Evolutionary conservation across 2,888 invertebrate genomes (phyloP).

Genomic region (Ephialtes manifestator): DNA sequence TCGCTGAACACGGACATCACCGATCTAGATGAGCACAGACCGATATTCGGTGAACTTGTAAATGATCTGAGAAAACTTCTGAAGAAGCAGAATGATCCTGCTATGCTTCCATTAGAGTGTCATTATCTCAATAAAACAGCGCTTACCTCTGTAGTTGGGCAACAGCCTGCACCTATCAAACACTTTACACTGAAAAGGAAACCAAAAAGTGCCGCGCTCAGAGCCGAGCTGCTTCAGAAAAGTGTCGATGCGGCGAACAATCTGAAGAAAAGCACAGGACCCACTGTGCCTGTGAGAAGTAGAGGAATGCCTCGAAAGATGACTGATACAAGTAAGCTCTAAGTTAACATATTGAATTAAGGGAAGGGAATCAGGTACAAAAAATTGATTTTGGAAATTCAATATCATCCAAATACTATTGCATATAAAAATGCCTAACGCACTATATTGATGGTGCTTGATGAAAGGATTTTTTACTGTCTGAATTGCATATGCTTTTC

Average conservation of each 20-base stretch:
- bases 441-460: no score
- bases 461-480: no score
- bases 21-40: slow-evolving; percentile 95
- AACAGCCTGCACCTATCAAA: slow-evolving; percentile 94
- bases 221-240: slow-evolving; percentile 96
- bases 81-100: slow-evolving; percentile 93
- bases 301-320: slow-evolving; percentile 95
- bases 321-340: slow-evolving; percentile 95
- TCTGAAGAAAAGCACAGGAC: slow-evolving; percentile 95
- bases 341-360: slow-evolving; percentile 46
- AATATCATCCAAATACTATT: no score
- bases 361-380: no score
- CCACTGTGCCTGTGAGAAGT: slow-evolving; percentile 92
- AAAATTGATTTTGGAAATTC: no score
- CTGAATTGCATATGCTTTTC: no score
- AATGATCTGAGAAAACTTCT: slow-evolving; percentile 94
- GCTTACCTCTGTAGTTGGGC: slow-evolving; percentile 94
- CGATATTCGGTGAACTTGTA: slow-evolving; percentile 96
- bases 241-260: slow-evolving; percentile 96
- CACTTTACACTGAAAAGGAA: slow-evolving; percentile 97
- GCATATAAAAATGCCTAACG: no score
- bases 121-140: slow-evolving; percentile 98
- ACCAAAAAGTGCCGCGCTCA: slow-evolving; percentile 96
- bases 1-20: slow-evolving; percentile 95
- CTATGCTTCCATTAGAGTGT: slow-evolving; percentile 97